Evolutionary conservation across 2,888 invertebrate species (phyloP).

Genomic region (Marasmarcha lunaedactyla): DNA sequence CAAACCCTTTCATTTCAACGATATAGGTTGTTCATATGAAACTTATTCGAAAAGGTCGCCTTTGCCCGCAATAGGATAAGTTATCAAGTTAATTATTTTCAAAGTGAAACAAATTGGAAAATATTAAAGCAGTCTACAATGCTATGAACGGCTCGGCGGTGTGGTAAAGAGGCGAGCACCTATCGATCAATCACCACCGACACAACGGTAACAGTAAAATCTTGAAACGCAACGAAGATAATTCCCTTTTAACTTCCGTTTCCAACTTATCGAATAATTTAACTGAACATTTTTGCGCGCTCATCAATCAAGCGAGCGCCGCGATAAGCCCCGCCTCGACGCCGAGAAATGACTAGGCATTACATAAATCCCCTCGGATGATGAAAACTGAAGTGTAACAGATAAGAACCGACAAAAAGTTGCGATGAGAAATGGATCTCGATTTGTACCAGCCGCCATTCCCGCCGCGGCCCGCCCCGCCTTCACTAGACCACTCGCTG

Average conservation of each 20-base stretch:
- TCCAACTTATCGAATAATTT: conserved; percentile 73
- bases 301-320: conserved; percentile 71
- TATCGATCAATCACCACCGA: conserved; percentile 59
- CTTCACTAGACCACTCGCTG: conserved; percentile 13
- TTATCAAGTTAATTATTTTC: too few relatives aligned
- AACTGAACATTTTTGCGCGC: conserved; percentile 73
- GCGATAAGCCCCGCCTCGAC: conserved; percentile 69
- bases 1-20: too few relatives aligned
- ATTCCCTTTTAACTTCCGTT: conserved; percentile 72
- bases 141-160: too few relatives aligned
- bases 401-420: conserved; percentile 73
- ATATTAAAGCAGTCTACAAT: too few relatives aligned
- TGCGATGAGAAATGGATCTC: conserved; percentile 72
- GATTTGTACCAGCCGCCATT: conserved; percentile 61
- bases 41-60: too few relatives aligned
- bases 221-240: conserved; percentile 69
- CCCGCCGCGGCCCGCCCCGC: conserved; percentile 23
- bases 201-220: conserved; percentile 64
- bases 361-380: conserved; percentile 73
- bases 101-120: too few relatives aligned
- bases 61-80: too few relatives aligned
- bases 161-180: conserved; percentile 7
- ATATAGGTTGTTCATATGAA: too few relatives aligned
- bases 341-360: conserved; percentile 73
- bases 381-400: conserved; percentile 73